Conservation (phyloP, 2,888 invertebrate genomes). For the Temnothorax ravouxi region DNA sequence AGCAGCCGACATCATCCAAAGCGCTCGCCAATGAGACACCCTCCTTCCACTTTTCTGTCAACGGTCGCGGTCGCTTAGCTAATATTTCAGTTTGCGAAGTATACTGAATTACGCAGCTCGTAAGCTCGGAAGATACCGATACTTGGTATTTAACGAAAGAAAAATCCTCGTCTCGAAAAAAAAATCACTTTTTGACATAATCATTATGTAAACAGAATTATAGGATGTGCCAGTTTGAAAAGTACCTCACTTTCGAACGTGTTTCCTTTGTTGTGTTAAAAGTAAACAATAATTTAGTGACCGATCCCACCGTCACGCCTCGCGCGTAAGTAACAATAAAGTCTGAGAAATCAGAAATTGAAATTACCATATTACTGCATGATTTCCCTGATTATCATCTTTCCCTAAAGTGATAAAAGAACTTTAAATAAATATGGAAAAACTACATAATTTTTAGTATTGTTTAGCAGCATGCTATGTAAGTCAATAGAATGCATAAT, state of each 20-base stretch:
- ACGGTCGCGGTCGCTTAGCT: background rate
- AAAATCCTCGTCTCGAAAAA: background rate
- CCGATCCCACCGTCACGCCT: background rate
- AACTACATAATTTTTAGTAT: background rate
- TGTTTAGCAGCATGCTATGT: background rate
- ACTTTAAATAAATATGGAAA: background rate
- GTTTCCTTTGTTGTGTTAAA: background rate
- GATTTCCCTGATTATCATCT: background rate
- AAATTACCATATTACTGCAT: background rate
- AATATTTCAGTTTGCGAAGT: background rate
- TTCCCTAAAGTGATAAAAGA: background rate
- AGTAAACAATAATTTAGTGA: background rate
- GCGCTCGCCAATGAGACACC: constrained; percentile 8
- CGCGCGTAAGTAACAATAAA: constrained; percentile 5
- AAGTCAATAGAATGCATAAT: background rate
- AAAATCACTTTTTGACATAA: background rate
- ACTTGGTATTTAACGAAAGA: background rate
- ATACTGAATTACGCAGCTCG: background rate
- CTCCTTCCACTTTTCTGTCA: background rate
- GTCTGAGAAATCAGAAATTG: background rate
- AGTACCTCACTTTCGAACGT: background rate
- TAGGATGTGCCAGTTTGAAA: background rate
- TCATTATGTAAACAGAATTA: background rate
- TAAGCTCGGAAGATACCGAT: background rate
- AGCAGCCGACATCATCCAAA: constrained; percentile 23